Conservation (phyloP, 1,140 invertebrate species). For the Drosophila serrata region DNA sequence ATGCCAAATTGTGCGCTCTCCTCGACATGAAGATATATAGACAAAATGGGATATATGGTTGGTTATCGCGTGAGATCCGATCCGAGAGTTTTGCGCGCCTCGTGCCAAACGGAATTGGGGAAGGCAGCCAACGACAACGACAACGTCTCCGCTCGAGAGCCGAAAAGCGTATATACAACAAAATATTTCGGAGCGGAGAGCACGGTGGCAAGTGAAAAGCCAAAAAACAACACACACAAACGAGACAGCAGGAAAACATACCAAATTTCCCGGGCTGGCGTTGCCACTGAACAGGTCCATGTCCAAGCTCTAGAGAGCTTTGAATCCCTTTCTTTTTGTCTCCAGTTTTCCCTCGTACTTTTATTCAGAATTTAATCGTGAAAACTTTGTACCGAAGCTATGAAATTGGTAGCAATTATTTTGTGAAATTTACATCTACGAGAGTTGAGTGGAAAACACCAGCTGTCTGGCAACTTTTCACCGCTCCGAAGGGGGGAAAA, state of each 20-base stretch:
- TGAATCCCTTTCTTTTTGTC: neutral
- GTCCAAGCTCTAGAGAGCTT: neutral
- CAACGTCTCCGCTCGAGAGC: slow-evolving; percentile 77
- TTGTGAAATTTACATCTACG: neutral
- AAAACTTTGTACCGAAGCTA: neutral
- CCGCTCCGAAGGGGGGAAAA: slow-evolving; percentile 44
- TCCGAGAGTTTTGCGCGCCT: slow-evolving; percentile 61
- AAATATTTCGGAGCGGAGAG: slow-evolving; percentile 56
- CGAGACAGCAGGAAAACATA: slow-evolving; percentile 67
- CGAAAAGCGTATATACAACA: slow-evolving; percentile 82
- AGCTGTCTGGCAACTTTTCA: slow-evolving; percentile 59
- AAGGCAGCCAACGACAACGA: slow-evolving; percentile 65
- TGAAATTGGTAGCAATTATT: neutral
- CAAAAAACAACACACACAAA: slow-evolving; percentile 20
- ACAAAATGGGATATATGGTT: slow-evolving; percentile 31
- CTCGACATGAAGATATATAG: slow-evolving; percentile 6
- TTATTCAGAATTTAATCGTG: neutral
- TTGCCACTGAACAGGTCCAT: slow-evolving; percentile 62
- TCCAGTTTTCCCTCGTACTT: neutral
- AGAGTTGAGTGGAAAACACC: slow-evolving; percentile 9
- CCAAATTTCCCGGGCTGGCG: slow-evolving; percentile 72
- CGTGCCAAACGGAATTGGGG: slow-evolving; percentile 65
- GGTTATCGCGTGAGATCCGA: slow-evolving; percentile 36
- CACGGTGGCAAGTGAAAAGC: slow-evolving; percentile 54
- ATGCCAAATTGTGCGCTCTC: slow-evolving; percentile 12